Conservation (phyloP, 1,140 invertebrate species). For the Zaprionus camerounensis region DNA sequence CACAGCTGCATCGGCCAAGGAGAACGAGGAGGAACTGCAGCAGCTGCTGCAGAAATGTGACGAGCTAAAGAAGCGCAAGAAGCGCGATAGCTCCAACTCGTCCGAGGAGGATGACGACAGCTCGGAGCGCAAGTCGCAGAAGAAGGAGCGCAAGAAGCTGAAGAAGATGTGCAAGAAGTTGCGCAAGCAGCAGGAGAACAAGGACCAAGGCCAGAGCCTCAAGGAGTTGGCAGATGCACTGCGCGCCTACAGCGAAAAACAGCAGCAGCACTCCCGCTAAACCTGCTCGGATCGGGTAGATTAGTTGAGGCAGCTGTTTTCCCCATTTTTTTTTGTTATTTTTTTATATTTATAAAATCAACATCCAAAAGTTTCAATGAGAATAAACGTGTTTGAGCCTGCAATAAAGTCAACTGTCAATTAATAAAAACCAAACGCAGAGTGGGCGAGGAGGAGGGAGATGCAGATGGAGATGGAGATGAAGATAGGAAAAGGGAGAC, state of each 20-base stretch:
- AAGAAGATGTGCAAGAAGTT: constrained; percentile 75
- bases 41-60: constrained; percentile 59
- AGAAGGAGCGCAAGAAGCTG: constrained; percentile 71
- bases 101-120: constrained; percentile 66
- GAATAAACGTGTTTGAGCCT: constrained; percentile 9
- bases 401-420: neutral
- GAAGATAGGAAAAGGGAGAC: neutral
- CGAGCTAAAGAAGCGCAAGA: constrained; percentile 50
- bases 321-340: neutral
- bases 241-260: constrained; percentile 44
- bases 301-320: neutral
- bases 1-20: constrained; percentile 21
- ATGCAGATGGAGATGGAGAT: no score
- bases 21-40: constrained; percentile 35
- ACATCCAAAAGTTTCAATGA: neutral
- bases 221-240: constrained; percentile 54
- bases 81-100: constrained; percentile 60
- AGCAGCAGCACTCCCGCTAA: neutral
- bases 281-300: neutral
- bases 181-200: constrained; percentile 50
- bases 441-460: neutral
- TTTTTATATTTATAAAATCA: constrained; percentile 20
- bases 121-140: constrained; percentile 48
- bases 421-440: neutral
- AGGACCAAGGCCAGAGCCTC: constrained; percentile 7